phyloP scores from a whole-genome alignment of 2,888 invertebrate genomes.

The Phengaris arion region DNA sequence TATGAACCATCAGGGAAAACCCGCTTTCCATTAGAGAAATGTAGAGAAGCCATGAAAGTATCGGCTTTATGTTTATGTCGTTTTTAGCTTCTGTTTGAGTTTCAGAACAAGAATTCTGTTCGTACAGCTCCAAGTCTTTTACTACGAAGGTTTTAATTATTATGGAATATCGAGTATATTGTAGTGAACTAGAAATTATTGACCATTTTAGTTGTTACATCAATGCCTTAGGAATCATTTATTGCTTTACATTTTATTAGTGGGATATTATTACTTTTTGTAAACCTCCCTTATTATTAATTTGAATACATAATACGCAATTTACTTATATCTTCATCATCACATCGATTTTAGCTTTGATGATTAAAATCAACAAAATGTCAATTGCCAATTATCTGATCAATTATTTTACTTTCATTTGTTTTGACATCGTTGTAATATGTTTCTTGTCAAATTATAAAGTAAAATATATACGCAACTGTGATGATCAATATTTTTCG shows the following conservation, averaged over 20 bases:
- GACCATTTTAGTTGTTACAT: too few relatives aligned
- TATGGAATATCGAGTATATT: too few relatives aligned
- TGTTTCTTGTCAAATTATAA: not conserved
- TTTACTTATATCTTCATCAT: too few relatives aligned
- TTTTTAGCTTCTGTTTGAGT: not conserved
- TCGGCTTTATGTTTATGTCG: not conserved
- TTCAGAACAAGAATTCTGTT: not conserved
- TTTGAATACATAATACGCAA: too few relatives aligned
- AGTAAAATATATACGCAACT: not conserved
- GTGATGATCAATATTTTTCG: not conserved
- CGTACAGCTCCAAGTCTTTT: not conserved
- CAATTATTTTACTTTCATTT: not conserved
- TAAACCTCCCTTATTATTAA: too few relatives aligned
- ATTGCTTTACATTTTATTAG: too few relatives aligned
- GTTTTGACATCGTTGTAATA: not conserved
- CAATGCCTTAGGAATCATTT: too few relatives aligned
- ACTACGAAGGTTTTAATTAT: not conserved
- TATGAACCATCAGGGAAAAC: not conserved
- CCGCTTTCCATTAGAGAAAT: not conserved
- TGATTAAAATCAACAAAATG: not conserved
- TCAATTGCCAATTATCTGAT: not conserved
- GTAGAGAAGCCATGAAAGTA: constrained; percentile 3
- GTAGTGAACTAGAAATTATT: too few relatives aligned
- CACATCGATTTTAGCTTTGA: not conserved
- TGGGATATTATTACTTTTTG: too few relatives aligned